These are phyloP conservation scores for Odontocerum albicorne DNA, from an alignment of 2,888 invertebrate genomes.

Conservation along the genomic window DNA sequence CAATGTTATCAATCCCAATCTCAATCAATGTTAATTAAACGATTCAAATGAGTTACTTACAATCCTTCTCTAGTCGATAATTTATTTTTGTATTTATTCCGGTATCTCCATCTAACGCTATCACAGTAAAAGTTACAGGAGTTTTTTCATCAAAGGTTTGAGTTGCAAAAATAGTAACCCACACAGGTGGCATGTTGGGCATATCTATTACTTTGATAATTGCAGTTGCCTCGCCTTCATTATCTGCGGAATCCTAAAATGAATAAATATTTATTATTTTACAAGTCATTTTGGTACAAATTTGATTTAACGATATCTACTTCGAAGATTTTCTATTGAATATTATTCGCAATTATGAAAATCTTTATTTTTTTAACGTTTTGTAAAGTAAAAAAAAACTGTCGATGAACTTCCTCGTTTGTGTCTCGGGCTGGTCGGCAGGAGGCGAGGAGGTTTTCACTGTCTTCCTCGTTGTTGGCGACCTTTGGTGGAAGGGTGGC, in stretches of 20 bases:
- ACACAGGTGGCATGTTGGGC: slow-evolving; percentile 61
- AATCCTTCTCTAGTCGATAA: slow-evolving; percentile 47
- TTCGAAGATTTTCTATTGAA: too few relatives aligned
- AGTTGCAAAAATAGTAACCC: slow-evolving; percentile 59
- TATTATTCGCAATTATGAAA: too few relatives aligned
- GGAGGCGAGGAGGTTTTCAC: too few relatives aligned
- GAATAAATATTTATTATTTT: not conserved
- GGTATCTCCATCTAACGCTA: slow-evolving; percentile 65
- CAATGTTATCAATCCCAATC: too few relatives aligned
- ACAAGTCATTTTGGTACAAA: not conserved
- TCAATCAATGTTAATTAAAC: too few relatives aligned
- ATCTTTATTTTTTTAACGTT: too few relatives aligned
- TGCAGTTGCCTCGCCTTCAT: slow-evolving; percentile 49
- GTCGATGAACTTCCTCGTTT: too few relatives aligned
- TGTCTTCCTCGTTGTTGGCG: too few relatives aligned
- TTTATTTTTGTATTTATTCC: slow-evolving; percentile 57
- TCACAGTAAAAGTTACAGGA: slow-evolving; percentile 47
- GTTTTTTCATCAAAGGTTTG: slow-evolving; percentile 60
- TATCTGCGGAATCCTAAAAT: slow-evolving; percentile 49
- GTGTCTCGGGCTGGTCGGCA: not conserved
- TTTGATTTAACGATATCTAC: not conserved
- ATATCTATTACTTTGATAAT: slow-evolving; percentile 62
- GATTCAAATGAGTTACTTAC: slow-evolving; percentile 7
- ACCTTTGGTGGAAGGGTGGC: too few relatives aligned
- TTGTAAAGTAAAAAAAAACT: too few relatives aligned